Base-by-base conservation (phyloP, 2,797 vertebrate species). In the Eulemur rubriventer region DNA sequence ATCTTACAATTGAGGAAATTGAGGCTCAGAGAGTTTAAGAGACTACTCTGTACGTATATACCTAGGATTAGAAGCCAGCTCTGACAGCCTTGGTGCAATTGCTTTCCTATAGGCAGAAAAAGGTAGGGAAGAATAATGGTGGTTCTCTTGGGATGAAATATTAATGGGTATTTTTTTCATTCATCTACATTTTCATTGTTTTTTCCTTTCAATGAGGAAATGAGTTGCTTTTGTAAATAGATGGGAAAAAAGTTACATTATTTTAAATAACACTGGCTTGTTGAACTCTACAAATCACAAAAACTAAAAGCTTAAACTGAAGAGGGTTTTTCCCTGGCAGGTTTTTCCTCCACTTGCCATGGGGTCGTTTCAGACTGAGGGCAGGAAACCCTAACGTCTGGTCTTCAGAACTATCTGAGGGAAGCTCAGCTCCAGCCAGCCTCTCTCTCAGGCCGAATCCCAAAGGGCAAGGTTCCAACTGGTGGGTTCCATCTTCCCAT, bases 251-350 rank as follows among this genome's bases (percentile, higher is more conserved):
- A 24, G 30, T 61, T 57, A 33, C 43, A 55, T 69, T 50, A 79
- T 57, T 95, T 91, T 11, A 92, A 79, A 57, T 33, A 57, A 61
- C 14, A 93, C 28, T 78, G 63, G 22, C 20, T 61, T 85, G 22
- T 79, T 82, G 90, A 85, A 43, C 10, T 48, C 18, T 78, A 67
- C 28, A 70, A 57, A 88, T 73, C 16, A 30, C 81, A 91, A 59
- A 83, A 18, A 70, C 6, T 30, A n/a, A 95, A 84, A 63, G 26
- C 67, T 50, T 17, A 18, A 46, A 20, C 52, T 38, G 2, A 1
- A 57, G 70, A 70, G 22, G 28, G 11, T 11, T 55, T 79, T 61
- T 72, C 28, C 6, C 35, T 26, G 76, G 57, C 41, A 61, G 14
- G 35, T 38, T 46, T 46, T 46, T 46, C n/a, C 30, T 84, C 72